Conservation (phyloP, 2,113 vertebrate genomes). For the Chloebia gouldiae region DNA sequence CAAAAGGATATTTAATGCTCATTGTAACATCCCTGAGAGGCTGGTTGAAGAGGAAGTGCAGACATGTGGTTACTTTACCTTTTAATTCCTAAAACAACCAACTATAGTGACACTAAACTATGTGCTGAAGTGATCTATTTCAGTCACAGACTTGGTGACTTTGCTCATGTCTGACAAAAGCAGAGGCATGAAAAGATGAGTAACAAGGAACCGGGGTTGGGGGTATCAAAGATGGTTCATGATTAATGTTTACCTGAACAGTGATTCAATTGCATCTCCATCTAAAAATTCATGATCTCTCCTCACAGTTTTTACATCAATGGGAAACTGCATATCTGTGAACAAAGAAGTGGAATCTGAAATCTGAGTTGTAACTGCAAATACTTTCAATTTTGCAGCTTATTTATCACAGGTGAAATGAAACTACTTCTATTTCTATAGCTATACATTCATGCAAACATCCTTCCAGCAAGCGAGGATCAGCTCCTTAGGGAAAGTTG, state of each 20-base stretch:
- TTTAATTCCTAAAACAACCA: not conserved
- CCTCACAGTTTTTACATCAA: conserved; percentile 75
- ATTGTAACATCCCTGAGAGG: not conserved
- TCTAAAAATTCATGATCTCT: conserved; percentile 82
- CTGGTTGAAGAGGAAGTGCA: not conserved
- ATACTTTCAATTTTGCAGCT: not conserved
- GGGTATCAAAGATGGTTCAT: not conserved
- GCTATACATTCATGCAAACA: not conserved
- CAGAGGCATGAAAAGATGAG: not conserved
- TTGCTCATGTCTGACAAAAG: not conserved
- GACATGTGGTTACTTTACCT: not conserved
- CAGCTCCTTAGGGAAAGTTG: not conserved
- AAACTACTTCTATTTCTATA: not conserved
- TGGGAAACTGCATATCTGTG: conserved; percentile 77
- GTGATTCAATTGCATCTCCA: conserved; percentile 74
- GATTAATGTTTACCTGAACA: conserved; percentile 74
- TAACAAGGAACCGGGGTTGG: not conserved
- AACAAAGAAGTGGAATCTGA: conserved; percentile 9
- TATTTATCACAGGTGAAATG: not conserved
- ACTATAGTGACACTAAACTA: not conserved
- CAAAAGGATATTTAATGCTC: not conserved
- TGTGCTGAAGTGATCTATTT: not conserved
- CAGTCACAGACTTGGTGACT: not conserved
- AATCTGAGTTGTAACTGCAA: not conserved
- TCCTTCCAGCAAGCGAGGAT: not conserved